phyloP scores from a whole-genome alignment of 2,797 vertebrate genomes.

The Enteromius thamalakanensis region DNA sequence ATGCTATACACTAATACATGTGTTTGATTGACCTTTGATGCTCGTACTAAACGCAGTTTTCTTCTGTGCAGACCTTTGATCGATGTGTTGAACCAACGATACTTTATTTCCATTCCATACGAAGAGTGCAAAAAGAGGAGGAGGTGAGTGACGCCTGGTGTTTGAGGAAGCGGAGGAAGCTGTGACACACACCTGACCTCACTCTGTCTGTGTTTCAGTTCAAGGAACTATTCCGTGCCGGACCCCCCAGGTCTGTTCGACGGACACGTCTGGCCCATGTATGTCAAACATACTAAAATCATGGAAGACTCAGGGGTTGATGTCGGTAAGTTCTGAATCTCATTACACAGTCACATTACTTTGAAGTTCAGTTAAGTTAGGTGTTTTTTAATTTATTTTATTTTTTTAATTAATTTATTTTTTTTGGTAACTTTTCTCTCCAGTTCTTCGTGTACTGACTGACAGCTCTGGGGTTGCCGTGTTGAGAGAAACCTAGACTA shows the following conservation, averaged over 20 bases:
- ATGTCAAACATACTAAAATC: constrained; percentile 86
- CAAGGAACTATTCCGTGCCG: constrained; percentile 88
- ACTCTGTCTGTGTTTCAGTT: constrained; percentile 69
- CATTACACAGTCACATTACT: neutral
- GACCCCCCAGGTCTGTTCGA: constrained; percentile 92
- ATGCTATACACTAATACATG: neutral
- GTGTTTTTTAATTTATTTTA: no score
- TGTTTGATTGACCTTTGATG: neutral
- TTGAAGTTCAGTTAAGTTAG: neutral
- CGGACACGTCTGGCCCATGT: constrained; percentile 94
- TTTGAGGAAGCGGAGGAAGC: neutral
- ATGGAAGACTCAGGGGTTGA: constrained; percentile 85
- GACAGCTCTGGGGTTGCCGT: no score
- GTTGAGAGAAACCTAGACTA: no score
- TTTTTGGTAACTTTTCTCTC: no score
- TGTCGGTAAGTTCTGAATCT: constrained; percentile 74
- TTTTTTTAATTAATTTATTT: no score
- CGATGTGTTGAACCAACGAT: constrained; percentile 86
- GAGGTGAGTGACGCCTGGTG: constrained; percentile 74
- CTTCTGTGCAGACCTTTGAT: constrained; percentile 83
- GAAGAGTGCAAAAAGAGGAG: constrained; percentile 95
- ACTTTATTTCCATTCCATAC: constrained; percentile 93
- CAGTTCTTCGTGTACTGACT: no score
- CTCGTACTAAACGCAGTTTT: neutral
- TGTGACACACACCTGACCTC: neutral